Evolutionary conservation across 1,140 invertebrate genomes (phyloP), one percentile per base, ranked within the genome.

Genomic region (Diploscapter pachys): DNA sequence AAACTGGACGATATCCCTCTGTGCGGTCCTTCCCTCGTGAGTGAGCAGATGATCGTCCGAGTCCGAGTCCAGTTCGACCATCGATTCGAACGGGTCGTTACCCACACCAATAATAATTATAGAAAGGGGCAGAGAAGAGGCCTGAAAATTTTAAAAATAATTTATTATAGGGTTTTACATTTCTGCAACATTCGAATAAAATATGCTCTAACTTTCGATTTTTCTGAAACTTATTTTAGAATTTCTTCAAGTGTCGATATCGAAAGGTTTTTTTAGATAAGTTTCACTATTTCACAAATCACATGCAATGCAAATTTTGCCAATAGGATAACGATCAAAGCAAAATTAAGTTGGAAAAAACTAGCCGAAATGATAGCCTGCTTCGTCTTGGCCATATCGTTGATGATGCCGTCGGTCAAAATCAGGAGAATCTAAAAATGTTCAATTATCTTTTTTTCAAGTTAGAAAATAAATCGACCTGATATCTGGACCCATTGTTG

Each of bases 361-460:
- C n/a, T n/a, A n/a, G n/a, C n/a, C n/a, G n/a, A n/a, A 62, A 71
- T 73, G 49, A 78, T 62, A 86, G 77, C 86, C 86, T 63, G 86
- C 78, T n/a, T 89, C 0, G 90, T 91, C 55, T 89, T 86, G 11
- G 87, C 87, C 88, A 91, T 90, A 81, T 91, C 90, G 8, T 89
- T 90, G 52, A 91, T 90, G 49, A 90, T 88, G 51, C 90, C 90
- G 86, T 91, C 90, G 3, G 90, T 91, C 5, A 91, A 86, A 68
- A 91, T 89, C 1, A 91, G 85, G 3, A 91, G 83, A 57, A 91
- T 88, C 82, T 88, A 50, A 13, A 64, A 5, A n/a, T n/a, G n/a
- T n/a, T n/a, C 5, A 13, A 13, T 48, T 48, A n/a, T 48, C 31
- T 13, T 5, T 64, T 5, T 64, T 13, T 8, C 13, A 64, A 64